phyloP scores from a whole-genome alignment of 1,140 invertebrate genomes.

The Caenorhabditis tropicalis region DNA sequence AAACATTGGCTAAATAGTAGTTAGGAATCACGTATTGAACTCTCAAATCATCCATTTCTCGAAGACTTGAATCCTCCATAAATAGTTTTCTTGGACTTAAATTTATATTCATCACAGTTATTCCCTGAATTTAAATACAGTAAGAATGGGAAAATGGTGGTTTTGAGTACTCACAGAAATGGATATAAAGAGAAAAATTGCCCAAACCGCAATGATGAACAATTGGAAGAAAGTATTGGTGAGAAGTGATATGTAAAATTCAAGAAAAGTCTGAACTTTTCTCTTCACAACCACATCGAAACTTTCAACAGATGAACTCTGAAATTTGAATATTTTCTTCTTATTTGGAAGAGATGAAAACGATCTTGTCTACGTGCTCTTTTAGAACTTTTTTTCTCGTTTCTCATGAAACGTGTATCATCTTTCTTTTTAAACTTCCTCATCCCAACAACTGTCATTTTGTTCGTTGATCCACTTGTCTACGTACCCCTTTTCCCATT shows the following conservation, averaged over 20 bases:
- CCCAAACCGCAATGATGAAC: constrained; percentile 59
- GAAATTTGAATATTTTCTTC: no score
- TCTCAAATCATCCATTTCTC: constrained; percentile 65
- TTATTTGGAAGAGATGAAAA: no score
- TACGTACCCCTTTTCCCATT: background rate
- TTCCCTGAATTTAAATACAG: constrained; percentile 62
- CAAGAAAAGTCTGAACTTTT: constrained; percentile 61
- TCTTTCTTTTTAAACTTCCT: no score
- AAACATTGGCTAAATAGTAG: constrained; percentile 69
- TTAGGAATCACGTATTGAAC: constrained; percentile 70
- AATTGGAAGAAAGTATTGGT: constrained; percentile 63
- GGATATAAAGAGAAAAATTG: constrained; percentile 62
- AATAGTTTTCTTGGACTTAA: constrained; percentile 69
- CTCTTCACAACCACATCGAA: constrained; percentile 55
- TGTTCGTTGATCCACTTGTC: background rate
- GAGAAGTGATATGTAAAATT: constrained; percentile 62
- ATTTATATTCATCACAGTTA: constrained; percentile 69
- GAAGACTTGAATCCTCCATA: constrained; percentile 62
- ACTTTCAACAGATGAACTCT: background rate
- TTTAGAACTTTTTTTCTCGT: no score
- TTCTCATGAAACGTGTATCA: no score
- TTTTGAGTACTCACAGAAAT: constrained; percentile 58
- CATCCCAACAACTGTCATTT: background rate
- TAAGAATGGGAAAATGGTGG: background rate
- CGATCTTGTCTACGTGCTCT: no score